Evolutionary conservation across 2,888 invertebrate species (phyloP).

Genomic region (Cecidostiba fungosa): DNA sequence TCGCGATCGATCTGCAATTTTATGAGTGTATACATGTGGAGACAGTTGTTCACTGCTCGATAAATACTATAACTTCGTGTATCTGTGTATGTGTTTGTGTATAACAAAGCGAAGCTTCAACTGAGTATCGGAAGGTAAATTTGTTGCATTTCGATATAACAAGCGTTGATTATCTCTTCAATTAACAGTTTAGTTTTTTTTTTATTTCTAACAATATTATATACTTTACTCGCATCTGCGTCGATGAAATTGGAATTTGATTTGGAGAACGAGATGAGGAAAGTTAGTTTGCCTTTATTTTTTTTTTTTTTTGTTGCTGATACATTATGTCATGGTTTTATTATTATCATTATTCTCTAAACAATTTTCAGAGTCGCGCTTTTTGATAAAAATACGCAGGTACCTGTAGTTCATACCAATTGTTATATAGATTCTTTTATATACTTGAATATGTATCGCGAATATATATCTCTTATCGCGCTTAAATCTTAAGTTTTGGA

Average conservation of each 20-base stretch:
- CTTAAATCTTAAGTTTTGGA: constrained; percentile 34
- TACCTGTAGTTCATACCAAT: constrained; percentile 51
- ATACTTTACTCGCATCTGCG: constrained; percentile 10
- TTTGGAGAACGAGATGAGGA: constrained; percentile 11
- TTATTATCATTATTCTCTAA: background rate
- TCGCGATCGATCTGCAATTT: constrained; percentile 29
- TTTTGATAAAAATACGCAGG: constrained; percentile 59
- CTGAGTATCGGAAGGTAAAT: constrained; percentile 6
- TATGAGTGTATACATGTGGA: background rate
- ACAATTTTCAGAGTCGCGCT: constrained; percentile 28
- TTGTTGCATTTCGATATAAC: background rate
- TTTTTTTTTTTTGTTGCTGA: background rate
- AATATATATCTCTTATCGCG: constrained; percentile 41
- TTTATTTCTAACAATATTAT: background rate
- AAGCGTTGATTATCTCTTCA: constrained; percentile 1
- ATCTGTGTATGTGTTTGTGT: background rate
- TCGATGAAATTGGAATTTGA: constrained; percentile 2
- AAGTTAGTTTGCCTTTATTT: background rate
- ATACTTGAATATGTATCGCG: background rate
- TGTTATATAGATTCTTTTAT: constrained; percentile 23
- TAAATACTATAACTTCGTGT: background rate
- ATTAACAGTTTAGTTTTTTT: background rate
- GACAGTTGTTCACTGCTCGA: background rate
- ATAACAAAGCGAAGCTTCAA: constrained; percentile 6
- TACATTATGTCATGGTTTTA: background rate